Conservation (phyloP, 2,888 invertebrate genomes). For the Melanostoma scalare region DNA sequence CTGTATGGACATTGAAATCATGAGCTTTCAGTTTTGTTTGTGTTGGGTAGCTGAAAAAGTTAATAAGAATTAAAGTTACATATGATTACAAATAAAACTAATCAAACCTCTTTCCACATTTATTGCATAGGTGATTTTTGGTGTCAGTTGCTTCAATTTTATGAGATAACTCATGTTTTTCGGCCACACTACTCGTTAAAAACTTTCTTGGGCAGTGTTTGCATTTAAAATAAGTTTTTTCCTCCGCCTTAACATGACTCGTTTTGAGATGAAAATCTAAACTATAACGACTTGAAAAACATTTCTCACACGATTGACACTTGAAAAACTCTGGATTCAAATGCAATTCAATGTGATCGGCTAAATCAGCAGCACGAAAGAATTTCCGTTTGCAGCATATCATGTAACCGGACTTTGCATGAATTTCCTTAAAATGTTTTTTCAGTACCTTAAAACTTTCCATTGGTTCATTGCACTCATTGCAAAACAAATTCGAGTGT, state of each 20-base stretch:
- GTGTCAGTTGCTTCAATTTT: neutral
- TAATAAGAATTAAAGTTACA: neutral
- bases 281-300: constrained; percentile 53
- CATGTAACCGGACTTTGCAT: constrained; percentile 69
- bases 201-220: constrained; percentile 37
- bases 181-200: neutral
- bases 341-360: constrained; percentile 75
- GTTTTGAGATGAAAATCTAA: constrained; percentile 48
- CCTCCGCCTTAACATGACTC: constrained; percentile 32
- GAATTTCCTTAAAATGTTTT: constrained; percentile 70
- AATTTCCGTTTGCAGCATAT: constrained; percentile 74
- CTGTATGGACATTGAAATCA: constrained; percentile 47
- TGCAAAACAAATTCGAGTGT: constrained; percentile 71
- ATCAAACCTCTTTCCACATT: constrained; percentile 48
- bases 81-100: neutral
- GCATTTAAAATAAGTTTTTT: constrained; percentile 50
- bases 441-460: constrained; percentile 69
- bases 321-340: constrained; percentile 74
- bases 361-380: constrained; percentile 68
- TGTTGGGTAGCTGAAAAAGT: constrained; percentile 36
- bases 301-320: constrained; percentile 58
- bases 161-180: constrained; percentile 39
- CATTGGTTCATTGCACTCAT: constrained; percentile 66
- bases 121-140: constrained; percentile 6
- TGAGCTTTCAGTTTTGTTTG: constrained; percentile 51